Percentiles rank a stretch among this genome's conserved stretches.
phyloP scores from a whole-genome alignment of 30 jellyfish, hydroid and myxozoan genomes.

The Pelagia noctiluca region DNA sequence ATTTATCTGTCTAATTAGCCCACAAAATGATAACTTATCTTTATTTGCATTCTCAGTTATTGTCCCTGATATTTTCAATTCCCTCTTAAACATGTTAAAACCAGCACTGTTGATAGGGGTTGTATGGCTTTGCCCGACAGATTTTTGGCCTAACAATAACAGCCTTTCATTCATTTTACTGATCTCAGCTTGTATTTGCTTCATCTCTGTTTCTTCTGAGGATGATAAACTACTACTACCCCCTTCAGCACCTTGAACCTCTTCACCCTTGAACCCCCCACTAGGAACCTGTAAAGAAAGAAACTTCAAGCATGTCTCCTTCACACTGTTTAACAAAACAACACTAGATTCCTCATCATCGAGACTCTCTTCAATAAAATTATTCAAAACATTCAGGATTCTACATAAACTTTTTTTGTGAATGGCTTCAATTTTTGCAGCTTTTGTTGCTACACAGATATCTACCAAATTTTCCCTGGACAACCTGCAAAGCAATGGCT shows the following conservation, averaged over 20 bases:
- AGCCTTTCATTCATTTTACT: neutral
- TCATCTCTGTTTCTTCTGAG: neutral
- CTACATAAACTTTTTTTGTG: neutral
- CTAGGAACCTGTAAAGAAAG: slow-evolving; percentile 6
- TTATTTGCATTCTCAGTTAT: slow-evolving; percentile 20
- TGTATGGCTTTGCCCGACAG: neutral
- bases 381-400: neutral
- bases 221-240: neutral
- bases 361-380: neutral
- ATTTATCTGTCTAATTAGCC: slow-evolving; percentile 20
- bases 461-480: slow-evolving; percentile 8
- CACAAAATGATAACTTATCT: slow-evolving; percentile 16
- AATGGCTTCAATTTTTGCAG: neutral
- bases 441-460: slow-evolving; percentile 23
- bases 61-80: slow-evolving; percentile 5
- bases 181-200: neutral
- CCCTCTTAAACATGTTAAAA: slow-evolving; percentile 11
- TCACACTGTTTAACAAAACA: neutral
- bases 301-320: neutral
- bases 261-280: slow-evolving; percentile 20
- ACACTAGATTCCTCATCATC: neutral
- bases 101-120: neutral
- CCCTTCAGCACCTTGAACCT: neutral
- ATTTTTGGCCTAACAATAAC: neutral
- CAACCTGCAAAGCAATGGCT: slow-evolving; percentile 27